Percentiles rank a stretch among this genome's conserved stretches.
Evolutionary conservation across 2,888 invertebrate species (phyloP).

Genomic region (Diaphora mendica): DNA sequence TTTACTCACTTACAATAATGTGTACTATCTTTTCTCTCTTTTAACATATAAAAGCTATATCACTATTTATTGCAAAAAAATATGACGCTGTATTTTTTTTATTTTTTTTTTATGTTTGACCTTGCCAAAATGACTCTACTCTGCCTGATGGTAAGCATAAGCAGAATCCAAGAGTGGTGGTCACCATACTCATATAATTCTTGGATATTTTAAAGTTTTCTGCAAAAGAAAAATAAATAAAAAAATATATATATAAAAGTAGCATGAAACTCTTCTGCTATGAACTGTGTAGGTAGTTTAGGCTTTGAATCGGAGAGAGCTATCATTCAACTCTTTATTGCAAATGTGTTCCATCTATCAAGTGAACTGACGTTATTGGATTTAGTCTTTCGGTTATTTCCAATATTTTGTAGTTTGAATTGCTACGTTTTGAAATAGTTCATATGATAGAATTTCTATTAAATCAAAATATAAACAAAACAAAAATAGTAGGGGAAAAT

Average conservation of each 20-base stretch:
- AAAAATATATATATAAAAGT: background rate
- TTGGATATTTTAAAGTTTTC: background rate
- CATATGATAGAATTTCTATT: background rate
- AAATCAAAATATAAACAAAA: background rate
- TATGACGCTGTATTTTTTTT: too few relatives aligned
- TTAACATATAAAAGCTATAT: too few relatives aligned
- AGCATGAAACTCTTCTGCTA: constrained; percentile 23
- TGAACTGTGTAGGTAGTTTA: constrained; percentile 38
- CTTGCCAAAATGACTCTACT: too few relatives aligned
- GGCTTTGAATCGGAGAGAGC: constrained; percentile 48
- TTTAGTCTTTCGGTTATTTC: constrained; percentile 60
- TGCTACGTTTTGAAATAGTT: background rate
- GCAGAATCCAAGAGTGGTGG: too few relatives aligned
- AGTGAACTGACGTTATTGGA: constrained; percentile 68
- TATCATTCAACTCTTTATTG: constrained; percentile 60
- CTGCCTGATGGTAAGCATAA: too few relatives aligned
- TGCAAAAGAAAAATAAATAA: constrained; percentile 17
- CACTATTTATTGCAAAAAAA: too few relatives aligned
- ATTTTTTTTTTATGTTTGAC: too few relatives aligned
- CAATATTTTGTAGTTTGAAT: constrained; percentile 16
- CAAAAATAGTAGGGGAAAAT: background rate
- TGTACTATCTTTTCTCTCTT: too few relatives aligned
- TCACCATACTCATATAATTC: too few relatives aligned
- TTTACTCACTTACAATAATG: too few relatives aligned
- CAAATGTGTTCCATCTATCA: constrained; percentile 77